These are phyloP conservation scores for Netelia melanura DNA, from an alignment of 2,888 invertebrate genomes.

Conservation along the genomic window DNA sequence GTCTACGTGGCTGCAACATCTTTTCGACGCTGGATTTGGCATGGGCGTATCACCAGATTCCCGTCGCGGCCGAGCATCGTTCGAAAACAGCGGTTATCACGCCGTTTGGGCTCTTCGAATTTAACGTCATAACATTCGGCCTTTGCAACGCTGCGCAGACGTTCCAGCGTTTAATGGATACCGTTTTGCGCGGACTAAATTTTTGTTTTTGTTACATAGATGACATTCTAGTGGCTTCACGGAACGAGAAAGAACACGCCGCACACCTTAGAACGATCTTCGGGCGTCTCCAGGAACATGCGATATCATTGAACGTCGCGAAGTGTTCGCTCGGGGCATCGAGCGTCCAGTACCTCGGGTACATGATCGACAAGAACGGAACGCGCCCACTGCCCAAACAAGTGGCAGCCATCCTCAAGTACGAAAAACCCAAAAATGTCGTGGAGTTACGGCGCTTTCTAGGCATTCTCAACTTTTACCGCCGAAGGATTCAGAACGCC, in stretches of 20 bases:
- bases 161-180: too few species aligned
- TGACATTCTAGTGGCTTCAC: neutral
- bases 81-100: constrained; percentile 75
- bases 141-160: constrained; percentile 56
- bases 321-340: constrained; percentile 49
- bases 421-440: too few species aligned
- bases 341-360: constrained; percentile 76
- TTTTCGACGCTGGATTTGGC: constrained; percentile 58
- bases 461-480: constrained; percentile 32
- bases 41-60: constrained; percentile 38
- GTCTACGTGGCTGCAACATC: constrained; percentile 27
- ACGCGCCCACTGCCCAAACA: constrained; percentile 78
- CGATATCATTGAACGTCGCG: constrained; percentile 69
- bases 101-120: constrained; percentile 73
- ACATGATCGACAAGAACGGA: constrained; percentile 72
- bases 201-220: too few species aligned
- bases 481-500: constrained; percentile 46
- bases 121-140: constrained; percentile 65
- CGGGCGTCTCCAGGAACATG: neutral
- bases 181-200: too few species aligned
- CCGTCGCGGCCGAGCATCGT: constrained; percentile 66
- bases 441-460: too few species aligned
- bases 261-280: neutral
- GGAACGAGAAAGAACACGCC: constrained; percentile 8
- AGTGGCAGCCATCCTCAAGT: constrained; percentile 73